phyloP scores from a whole-genome alignment of 1,140 invertebrate species.

The Danaus melanippus region DNA sequence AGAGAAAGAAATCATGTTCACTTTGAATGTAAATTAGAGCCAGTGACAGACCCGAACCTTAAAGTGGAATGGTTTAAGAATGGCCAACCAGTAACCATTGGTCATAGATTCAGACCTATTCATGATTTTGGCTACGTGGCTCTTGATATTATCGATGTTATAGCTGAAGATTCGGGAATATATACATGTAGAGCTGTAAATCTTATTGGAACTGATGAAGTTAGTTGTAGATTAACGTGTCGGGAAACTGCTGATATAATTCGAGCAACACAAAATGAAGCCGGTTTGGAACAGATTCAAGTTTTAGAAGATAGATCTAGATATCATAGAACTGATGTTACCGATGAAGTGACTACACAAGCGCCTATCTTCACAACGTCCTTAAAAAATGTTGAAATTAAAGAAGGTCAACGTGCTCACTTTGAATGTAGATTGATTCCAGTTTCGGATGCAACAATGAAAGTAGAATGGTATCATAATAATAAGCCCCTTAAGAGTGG shows the following conservation, averaged over 20 bases:
- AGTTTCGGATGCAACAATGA: slow-evolving; percentile 95
- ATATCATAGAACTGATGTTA: slow-evolving; percentile 80
- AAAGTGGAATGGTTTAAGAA: slow-evolving; percentile 97
- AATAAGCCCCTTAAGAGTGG: slow-evolving; percentile 90
- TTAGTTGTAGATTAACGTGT: slow-evolving; percentile 80
- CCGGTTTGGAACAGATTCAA: slow-evolving; percentile 88
- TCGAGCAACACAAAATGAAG: slow-evolving; percentile 87
- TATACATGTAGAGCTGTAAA: slow-evolving; percentile 96
- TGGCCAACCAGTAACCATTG: slow-evolving; percentile 88
- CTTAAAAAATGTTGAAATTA: slow-evolving; percentile 91
- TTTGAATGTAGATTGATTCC: slow-evolving; percentile 97
- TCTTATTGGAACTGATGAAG: slow-evolving; percentile 89
- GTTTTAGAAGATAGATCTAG: slow-evolving; percentile 87
- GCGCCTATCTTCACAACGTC: slow-evolving; percentile 93
- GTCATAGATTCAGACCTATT: slow-evolving; percentile 93
- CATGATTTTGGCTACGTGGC: slow-evolving; percentile 97
- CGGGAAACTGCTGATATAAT: slow-evolving; percentile 84
- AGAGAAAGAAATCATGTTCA: slow-evolving; percentile 94
- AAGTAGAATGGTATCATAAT: slow-evolving; percentile 98
- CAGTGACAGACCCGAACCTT: slow-evolving; percentile 94
- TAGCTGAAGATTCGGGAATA: slow-evolving; percentile 93
- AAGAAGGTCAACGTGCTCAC: slow-evolving; percentile 95
- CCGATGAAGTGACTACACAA: slow-evolving; percentile 89
- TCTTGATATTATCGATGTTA: slow-evolving; percentile 90
- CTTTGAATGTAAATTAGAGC: slow-evolving; percentile 97